These are phyloP conservation scores for Uropetala carovei DNA, from an alignment of 2,888 invertebrate genomes.

Conservation along the genomic window DNA sequence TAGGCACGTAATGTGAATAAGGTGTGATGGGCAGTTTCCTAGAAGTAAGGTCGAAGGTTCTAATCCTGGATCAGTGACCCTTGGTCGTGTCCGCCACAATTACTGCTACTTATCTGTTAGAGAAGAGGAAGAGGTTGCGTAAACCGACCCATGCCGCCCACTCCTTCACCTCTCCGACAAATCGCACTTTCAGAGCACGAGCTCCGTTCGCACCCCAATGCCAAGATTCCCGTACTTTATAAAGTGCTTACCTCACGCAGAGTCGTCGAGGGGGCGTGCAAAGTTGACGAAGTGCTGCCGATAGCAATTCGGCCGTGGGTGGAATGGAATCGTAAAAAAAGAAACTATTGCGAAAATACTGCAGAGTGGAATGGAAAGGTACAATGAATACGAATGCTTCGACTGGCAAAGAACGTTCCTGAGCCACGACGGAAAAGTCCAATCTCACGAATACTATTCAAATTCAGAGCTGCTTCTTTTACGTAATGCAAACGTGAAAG, in stretches of 20 bases:
- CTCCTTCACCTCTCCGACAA: neutral
- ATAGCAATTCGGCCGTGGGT: neutral
- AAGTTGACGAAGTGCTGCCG: neutral
- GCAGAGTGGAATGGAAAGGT: neutral
- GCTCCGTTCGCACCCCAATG: neutral
- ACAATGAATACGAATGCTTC: neutral
- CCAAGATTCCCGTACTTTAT: conserved; percentile 50
- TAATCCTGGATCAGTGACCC: too few species aligned
- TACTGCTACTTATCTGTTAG: too few species aligned
- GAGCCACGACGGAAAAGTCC: too few species aligned
- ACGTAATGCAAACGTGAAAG: too few species aligned
- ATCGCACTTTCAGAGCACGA: conserved; percentile 27
- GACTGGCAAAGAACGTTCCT: neutral
- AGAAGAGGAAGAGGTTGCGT: conserved; percentile 2
- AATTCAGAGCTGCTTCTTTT: too few species aligned
- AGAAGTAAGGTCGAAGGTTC: too few species aligned
- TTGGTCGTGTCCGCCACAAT: too few species aligned
- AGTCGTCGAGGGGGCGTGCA: neutral
- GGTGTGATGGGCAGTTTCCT: too few species aligned
- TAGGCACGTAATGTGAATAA: too few species aligned
- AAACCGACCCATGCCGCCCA: neutral
- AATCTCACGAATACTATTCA: too few species aligned
- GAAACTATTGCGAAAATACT: neutral
- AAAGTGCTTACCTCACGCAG: conserved; percentile 57
- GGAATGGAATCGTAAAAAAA: neutral